Base-by-base conservation (phyloP, 2,797 vertebrate species). In the Tauraco hartlaubi region DNA sequence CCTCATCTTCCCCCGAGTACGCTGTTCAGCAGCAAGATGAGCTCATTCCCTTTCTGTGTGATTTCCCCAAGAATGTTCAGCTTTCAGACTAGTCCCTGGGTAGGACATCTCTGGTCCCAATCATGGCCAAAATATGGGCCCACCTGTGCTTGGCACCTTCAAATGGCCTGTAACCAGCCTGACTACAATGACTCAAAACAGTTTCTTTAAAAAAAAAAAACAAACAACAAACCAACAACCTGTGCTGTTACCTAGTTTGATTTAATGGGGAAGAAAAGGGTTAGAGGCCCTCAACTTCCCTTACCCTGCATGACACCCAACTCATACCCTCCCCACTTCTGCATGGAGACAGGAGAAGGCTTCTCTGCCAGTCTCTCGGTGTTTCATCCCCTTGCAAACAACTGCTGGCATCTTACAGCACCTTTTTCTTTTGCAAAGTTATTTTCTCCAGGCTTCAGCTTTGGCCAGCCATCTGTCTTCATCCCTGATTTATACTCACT, bases 111-210 rank as follows among this genome's bases (percentile, higher is more conserved):
- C 51, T 55, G 35, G 29, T 31, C 58, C 20, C 44, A 63, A 52
- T 11, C n/a, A 80, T 0, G 1, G 31, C 2, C 10, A 75, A 51
- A 61, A n/a, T 10, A 52, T 0, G 1, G 15, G 16, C 14, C 31
- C 39, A 44, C 23, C 61, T 52, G 22, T 41, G 31, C 37, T 14
- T 20, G 52, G 29, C 41, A 80, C 26, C 37, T 71, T 7, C n/a
- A 74, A 85, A 73, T 7, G n/a, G 5, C 12, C 48, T 63, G 43
- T 16, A 35, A 80, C 12, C 18, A 80, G 26, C 10, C 49, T 22
- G 7, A 59, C 3, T n/a, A 52, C 89, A 92, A 52, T 23, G 7
- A 74, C 18, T 54, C 46, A 58, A 77, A 85, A 22, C 2, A 77
- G 21, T 18, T 77, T 62, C 44, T 71, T 56, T 41, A 85, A 91